Base-by-base conservation (phyloP, 2,888 invertebrate species). In the Branchinecta sandiegonensis region DNA sequence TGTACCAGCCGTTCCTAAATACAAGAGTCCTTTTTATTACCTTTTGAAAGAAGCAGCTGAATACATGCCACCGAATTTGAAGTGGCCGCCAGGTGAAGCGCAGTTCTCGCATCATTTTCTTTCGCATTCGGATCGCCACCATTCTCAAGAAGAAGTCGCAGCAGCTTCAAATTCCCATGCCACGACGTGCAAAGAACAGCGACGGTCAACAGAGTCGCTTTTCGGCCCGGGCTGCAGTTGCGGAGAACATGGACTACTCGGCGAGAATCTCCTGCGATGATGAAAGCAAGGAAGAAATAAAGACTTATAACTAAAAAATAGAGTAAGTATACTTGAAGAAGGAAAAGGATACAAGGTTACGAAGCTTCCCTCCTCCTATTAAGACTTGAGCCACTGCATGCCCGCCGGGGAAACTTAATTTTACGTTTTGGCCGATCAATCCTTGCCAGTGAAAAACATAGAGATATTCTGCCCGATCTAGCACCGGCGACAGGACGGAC, bases 31-130 rank as follows among this genome's bases (percentile, higher is more conserved):
- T 23, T 23, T 23, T 23, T 23, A 23, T 23, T 56, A 56, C 56
- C 56, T 56, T 56, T 56, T 10, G 56, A n/a, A 8, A 17, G 17
- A 14, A 56, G 56, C 8, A 56, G n/a, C 9, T 56, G 56, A 8
- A 56, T 14, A 56, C 56, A 56, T 8, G 56, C n/a, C 17, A 56
- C 56, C 9, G 56, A 56, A 56, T 56, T 56, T 1, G 56, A 56
- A 8, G 17, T 56, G 9, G 56, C 89, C 11, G 89, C 86, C 5
- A 88, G 85, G 75, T 91, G 90, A 37, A 91, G 77, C 0, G 90
- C 87, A 0, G 88, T 89, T 65, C 89, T 81, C 0, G 88, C 88
- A 73, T 89, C 87, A 8, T 81, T 79, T 73, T 91, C 90, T 64
- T 81, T 80, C 0, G 84, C 84, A 73, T 85, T 84, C 0, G 84